Base-by-base conservation (phyloP, 2,797 vertebrate species). In the Loris lydekkerianus region DNA sequence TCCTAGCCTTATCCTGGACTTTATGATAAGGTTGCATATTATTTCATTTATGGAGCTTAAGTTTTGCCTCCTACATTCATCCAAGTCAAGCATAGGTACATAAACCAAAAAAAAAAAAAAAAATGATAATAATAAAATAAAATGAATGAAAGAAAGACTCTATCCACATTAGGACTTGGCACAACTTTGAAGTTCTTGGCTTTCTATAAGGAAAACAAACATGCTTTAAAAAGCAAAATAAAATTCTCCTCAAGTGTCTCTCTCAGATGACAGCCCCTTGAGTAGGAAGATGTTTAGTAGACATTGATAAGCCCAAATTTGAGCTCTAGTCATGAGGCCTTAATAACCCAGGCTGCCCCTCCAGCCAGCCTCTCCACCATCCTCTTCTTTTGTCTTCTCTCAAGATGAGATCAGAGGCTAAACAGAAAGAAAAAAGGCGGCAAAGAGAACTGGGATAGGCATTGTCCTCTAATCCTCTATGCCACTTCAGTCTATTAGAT, bases 161-260 rank as follows among this genome's bases (percentile, higher is more conserved):
- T 23, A 29, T 23, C 21, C 40, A 40, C 11, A 31, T 75, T 69
- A 37, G 75, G 58, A 80, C 75, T 69, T 80, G 80, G 58, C 65
- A 85, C 43, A 13, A 85, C 34, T 94, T 85, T 77, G 49, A 94
- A 89, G n/a, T 29, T 60, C 58, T 88, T n/a, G 25, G 72, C 20
- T 81, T 75, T 67, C 29, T 56, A 23, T 13, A 15, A 63, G n/a
- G 10, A 60, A 63, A 61, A 83, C 23, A 1, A 31, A 29, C 34
- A 72, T 31, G 34, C 23, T 37, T 88, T 83, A 69, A 90, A 91
- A 91, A 58, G 40, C 7, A 92, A 87, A 34, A 87, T 4, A n/a
- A 40, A 34, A 49, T 56, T 49, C 5, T 34, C 56, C 46, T 78
- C 58, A 84, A 93, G 18, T 14, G 7, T 34, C 10, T 91, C 4